Conservation (phyloP, 2,113 vertebrate species). For the Sterna hirundo region DNA sequence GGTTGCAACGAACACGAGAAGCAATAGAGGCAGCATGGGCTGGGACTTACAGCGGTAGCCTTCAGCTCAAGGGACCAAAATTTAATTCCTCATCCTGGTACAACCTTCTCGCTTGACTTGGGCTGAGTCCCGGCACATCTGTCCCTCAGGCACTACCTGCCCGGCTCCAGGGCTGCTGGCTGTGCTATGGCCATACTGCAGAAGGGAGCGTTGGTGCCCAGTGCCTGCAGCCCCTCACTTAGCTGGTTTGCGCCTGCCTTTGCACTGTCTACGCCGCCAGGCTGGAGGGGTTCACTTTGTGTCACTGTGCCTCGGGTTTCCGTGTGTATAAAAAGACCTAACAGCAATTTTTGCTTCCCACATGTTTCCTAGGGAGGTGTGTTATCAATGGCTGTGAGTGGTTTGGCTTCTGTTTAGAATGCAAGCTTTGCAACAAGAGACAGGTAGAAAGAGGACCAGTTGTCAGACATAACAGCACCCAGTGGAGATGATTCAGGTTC, state of each 20-base stretch:
- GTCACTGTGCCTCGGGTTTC: not conserved
- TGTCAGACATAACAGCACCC: not conserved
- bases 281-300: not conserved
- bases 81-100: not conserved
- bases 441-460: not conserved
- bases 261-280: accelerated
- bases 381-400: accelerated
- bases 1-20: not conserved
- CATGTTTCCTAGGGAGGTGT: not conserved
- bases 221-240: not conserved
- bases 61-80: not conserved
- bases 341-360: not conserved
- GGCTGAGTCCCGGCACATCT: not conserved
- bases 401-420: not conserved
- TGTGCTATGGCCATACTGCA: not conserved
- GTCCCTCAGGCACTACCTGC: not conserved
- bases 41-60: not conserved
- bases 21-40: not conserved
- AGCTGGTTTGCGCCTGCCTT: not conserved
- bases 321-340: not conserved
- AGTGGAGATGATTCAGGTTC: not conserved
- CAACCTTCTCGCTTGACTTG: not conserved
- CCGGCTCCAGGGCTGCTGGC: not conserved
- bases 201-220: not conserved
- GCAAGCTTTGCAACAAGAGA: not conserved